Base-by-base conservation (phyloP, 2,888 invertebrate genomes). In the Hirtodrosophila duncani region DNA sequence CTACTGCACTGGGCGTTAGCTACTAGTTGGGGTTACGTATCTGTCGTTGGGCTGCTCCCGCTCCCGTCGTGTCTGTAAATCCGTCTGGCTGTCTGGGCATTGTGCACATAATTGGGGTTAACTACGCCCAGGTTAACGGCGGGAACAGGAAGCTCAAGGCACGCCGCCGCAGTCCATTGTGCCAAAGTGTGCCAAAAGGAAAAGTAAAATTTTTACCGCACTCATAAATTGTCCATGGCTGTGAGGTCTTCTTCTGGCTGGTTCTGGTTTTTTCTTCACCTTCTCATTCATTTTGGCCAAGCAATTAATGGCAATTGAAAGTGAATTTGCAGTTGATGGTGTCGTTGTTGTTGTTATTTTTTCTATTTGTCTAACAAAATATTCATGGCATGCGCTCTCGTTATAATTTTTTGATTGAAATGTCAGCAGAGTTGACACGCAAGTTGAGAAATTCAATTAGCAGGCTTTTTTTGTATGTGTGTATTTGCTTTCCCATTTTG, bases 31-130 rank as follows among this genome's bases (percentile, higher is more conserved):
- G 10, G 14, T 30, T 43, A 27, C 37, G 44, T 14, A 20, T 41
- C 8, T 20, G 16, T 11, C 7, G 20, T 23, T 36, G 44, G 57
- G 41, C 37, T 20, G 29, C 29, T 39, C 17, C 9, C 10, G 23
- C 14, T 18, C 20, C 30, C 18, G 14, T 14, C 10, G n/a, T 43
- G 26, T 24, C 34, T 34, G 42, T 50, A 27, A 42, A 26, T 34
- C 44, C 41, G 41, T 26, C 48, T 41, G 39, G 16, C 27, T 51
- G 37, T 34, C 38, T 44, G 16, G 18, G 24, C 50, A 63, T 58
- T 65, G 64, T 67, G 62, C 63, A 57, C 62, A 56, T 82, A 81
- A 81, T 82, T 81, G 81, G 74, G 82, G 82, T 82, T 81, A 82
- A 79, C 82, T 80, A 58, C 59, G 67, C 57, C 58, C 71, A 74